A percentile compares a stretch with the other conserved stretches of the same genome.
Evolutionary conservation across 2,888 invertebrate genomes (phyloP).

Genomic region (Dryobotodes eremita): DNA sequence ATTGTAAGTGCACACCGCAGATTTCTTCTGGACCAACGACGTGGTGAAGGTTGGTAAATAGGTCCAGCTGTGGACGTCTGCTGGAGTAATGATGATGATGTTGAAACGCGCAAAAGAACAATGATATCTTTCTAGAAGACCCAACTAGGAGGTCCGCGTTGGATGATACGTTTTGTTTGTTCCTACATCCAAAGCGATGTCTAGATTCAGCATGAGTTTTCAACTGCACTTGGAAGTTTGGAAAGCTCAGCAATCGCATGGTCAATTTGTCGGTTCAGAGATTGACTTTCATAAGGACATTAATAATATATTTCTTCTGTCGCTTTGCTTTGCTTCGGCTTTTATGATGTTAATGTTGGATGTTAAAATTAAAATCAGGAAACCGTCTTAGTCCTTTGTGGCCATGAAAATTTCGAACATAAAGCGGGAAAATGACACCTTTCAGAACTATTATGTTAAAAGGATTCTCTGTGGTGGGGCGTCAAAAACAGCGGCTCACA

Average conservation of each 20-base stretch:
- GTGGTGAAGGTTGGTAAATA: no score
- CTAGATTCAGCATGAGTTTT: background rate
- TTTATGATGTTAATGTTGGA: no score
- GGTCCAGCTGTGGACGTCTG: no score
- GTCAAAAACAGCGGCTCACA: slow-evolving; percentile 34
- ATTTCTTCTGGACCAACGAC: no score
- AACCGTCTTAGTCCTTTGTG: slow-evolving; percentile 7
- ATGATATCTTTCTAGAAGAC: background rate
- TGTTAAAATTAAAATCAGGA: slow-evolving; percentile 30
- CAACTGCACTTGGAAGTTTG: background rate
- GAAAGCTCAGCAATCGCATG: background rate
- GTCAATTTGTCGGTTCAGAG: background rate
- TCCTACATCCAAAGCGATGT: background rate
- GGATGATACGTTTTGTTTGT: background rate
- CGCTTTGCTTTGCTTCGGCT: background rate
- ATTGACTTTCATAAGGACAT: background rate
- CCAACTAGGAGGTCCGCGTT: background rate
- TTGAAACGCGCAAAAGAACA: no score
- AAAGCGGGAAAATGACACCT: slow-evolving; percentile 23
- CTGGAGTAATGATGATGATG: no score
- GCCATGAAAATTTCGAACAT: slow-evolving; percentile 29
- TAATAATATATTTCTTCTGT: no score
- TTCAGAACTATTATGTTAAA: slow-evolving; percentile 31
- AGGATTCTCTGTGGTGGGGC: slow-evolving; percentile 44
- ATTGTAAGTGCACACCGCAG: no score